Base-by-base conservation (phyloP, 1,140 invertebrate genomes). In the Helicoverpa armigera region DNA sequence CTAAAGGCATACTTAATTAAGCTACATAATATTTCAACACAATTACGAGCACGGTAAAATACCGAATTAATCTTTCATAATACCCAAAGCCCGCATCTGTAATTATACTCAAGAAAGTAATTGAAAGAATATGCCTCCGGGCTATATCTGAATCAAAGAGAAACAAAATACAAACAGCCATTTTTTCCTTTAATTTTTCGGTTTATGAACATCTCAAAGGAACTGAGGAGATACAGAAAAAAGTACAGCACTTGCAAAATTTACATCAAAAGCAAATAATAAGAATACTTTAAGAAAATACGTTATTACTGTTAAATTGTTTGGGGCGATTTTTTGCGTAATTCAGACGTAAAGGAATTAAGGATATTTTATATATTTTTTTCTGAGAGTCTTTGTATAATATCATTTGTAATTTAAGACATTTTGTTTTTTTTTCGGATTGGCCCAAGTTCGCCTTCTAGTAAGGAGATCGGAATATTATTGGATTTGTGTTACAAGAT, bases 131-230 rank as follows among this genome's bases (percentile, higher is more conserved):
- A 7, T 53, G 51, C 70, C 53, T 13, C n/a, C 11, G 16, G 51
- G 29, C 43, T 10, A 73, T 58, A 48, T 67, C 43, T 50, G 63
- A 35, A 73, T 54, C 51, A 73, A 73, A 73, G 53, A 56, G 48
- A 73, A 73, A 73, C 70, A 58, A 73, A 73, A 73, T 16, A 54
- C 50, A 53, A 53, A 14, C 67, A 16, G n/a, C 13, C 48, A 67
- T 18, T 29, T 53, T 70, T 53, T 56, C 29, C 53, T 73, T 35
- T 58, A 73, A 58, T 73, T 73, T 73, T 73, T 73, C 31, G 70
- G 70, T 73, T 73, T 16, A 73, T 73, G 29, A 73, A 70, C 67
- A 73, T 73, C 53, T 58, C 69, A 73, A 73, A 73, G 53, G 53
- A 29, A 58, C 31, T 54, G 56, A 73, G 13, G 7, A 7, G 53